These are phyloP conservation scores for Saxidomus purpurata DNA, from an alignment of 1,140 invertebrate species.

Conservation along the genomic window DNA sequence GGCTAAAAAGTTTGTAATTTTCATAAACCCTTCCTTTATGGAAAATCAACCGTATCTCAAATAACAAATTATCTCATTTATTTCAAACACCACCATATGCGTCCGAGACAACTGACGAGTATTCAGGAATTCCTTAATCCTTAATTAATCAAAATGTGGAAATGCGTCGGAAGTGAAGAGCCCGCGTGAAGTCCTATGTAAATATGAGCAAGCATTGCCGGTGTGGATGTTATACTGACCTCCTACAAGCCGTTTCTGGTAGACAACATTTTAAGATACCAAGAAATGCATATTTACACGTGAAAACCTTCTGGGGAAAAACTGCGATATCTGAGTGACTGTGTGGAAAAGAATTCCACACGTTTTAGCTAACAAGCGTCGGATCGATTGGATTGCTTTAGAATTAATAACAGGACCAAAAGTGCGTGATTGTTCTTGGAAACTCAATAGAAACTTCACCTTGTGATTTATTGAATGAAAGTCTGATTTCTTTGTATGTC, in stretches of 20 bases:
- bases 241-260: too few species aligned
- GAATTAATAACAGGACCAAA: neutral
- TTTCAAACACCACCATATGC: constrained; percentile 27
- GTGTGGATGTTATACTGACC: too few species aligned
- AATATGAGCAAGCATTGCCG: neutral
- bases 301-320: too few species aligned
- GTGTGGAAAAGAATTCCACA: neutral
- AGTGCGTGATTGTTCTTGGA: neutral
- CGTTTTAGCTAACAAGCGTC: neutral
- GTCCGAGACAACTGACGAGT: neutral
- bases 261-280: too few species aligned
- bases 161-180: neutral
- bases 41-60: neutral
- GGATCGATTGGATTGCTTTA: neutral
- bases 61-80: constrained; percentile 2
- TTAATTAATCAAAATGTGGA: neutral
- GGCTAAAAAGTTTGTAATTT: too few species aligned
- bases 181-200: neutral
- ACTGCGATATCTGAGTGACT: too few species aligned
- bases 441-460: neutral
- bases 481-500: neutral
- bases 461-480: neutral
- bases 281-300: too few species aligned
- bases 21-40: too few species aligned
- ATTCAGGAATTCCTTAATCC: neutral